Base-by-base conservation (phyloP, 2,113 vertebrate species). In the Isichthys henryi region DNA sequence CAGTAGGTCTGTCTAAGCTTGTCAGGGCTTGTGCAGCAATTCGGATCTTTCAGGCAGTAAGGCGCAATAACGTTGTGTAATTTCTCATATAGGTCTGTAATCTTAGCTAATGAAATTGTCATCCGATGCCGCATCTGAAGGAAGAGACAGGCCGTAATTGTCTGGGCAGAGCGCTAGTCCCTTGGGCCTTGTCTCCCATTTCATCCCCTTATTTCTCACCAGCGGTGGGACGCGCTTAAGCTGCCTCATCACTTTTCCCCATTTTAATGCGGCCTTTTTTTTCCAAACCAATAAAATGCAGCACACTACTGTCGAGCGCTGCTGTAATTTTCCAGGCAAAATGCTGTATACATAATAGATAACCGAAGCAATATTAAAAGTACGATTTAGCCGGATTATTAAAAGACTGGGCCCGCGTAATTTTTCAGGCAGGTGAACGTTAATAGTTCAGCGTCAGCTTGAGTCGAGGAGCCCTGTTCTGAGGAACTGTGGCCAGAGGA, bases 31-130 rank as follows among this genome's bases (percentile, higher is more conserved):
- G 85, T 91, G 90, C 90, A 92, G 93, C 91, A 90, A 92, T 90
- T 91, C 70, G 88, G 89, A 92, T 93, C 92, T 91, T 92, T 93
- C 88, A 93, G 91, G 91, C 93, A 92, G 91, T 90, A 93, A 93
- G 92, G 93, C 91, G 88, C 90, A 94, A 95, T 93, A 94, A 94
- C 92, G 90, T 91, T 89, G 91, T 92, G 89, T 93, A 92, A 94
- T 94, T 94, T 92, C 92, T 90, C 56, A 93, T 93, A 91, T 94
- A 93, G 89, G 88, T 91, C 89, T 93, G 91, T 95, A 93, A 95
- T 95, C 94, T 94, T 91, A 90, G 92, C 94, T 94, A 95, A 96
- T 96, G 92, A 95, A 95, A 95, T 93, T 94, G 94, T 95, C 93
- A 94, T 94, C 93, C 92, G 93, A 95, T 93, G 93, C 90, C 77